Evolutionary conservation across 2,113 vertebrate species (phyloP), one percentile per base, ranked within the genome.

Genomic region (Phalacrocorax aristotelis): DNA sequence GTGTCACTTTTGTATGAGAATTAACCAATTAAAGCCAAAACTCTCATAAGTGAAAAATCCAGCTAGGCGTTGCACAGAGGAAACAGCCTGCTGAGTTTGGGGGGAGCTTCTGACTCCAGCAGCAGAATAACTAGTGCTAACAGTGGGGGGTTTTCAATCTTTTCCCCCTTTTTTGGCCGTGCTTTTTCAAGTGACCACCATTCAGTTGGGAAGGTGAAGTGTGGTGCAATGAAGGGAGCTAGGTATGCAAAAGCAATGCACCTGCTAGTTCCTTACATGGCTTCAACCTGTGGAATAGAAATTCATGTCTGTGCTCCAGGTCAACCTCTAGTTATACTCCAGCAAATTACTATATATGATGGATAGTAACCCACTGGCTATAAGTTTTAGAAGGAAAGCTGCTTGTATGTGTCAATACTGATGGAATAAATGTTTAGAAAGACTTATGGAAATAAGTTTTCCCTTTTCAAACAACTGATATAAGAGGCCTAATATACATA

Each of bases 131-230:
- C 8, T 13, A 5, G 6, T 1, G 15, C 19, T 58, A 26, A 15
- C 14, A 7, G 2, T 23, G 8, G 0, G 3, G 10, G 6, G 2
- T 21, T 13, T 3, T 0, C 4, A 13, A 5, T 4, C 29, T 26
- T 21, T 1, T 1, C 7, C 6, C 6, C 1, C 6, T 5, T 13
- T 14, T 80, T 62, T 55, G 8, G 11, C 42, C 30, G 0, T 22
- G 30, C 11, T 66, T 83, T 61, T 54, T 21, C 18, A 30, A 10
- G 16, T 30, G 38, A 10, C 2, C 14, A 3, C 15, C 9, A 5
- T 48, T 62, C 29, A 15, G 10, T 49, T 3, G 10, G 30, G 46
- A 64, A 42, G 55, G 21, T 6, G 34, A 76, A 25, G 25, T 1
- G 10, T 25, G 58, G 44, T 29, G 17, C 30, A 3, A 1, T 4